phyloP scores from a whole-genome alignment of 2,888 invertebrate species.

The Standfussiana lucernea region DNA sequence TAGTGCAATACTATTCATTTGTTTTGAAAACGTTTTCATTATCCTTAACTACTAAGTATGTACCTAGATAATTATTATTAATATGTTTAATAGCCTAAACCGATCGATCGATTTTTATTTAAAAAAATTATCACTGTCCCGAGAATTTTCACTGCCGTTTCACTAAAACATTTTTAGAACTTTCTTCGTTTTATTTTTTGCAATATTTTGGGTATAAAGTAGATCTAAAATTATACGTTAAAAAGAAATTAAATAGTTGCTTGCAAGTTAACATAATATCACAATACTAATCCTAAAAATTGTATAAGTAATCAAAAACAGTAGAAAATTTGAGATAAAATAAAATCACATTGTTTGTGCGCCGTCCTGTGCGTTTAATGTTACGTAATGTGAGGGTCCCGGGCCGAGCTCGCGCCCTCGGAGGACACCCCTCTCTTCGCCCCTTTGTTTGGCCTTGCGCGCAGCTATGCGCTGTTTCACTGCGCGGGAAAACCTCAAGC shows the following conservation, averaged over 20 bases:
- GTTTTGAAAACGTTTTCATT: slow-evolving; percentile 47
- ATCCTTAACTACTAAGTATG: slow-evolving; percentile 35
- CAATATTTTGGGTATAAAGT: slow-evolving; percentile 11
- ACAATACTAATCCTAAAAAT: slow-evolving; percentile 87
- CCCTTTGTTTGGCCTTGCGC: slow-evolving; percentile 73
- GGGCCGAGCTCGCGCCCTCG: slow-evolving; percentile 78
- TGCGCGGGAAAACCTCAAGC: slow-evolving; percentile 69
- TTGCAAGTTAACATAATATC: slow-evolving; percentile 86
- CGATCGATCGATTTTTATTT: slow-evolving; percentile 71
- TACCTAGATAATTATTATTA: slow-evolving; percentile 36
- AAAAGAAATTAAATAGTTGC: slow-evolving; percentile 78
- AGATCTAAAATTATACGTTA: slow-evolving; percentile 72
- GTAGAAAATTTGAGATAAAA: slow-evolving; percentile 87
- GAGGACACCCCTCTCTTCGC: slow-evolving; percentile 72
- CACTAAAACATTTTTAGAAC: slow-evolving; percentile 50
- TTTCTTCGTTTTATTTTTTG: slow-evolving; percentile 33
- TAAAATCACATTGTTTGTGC: slow-evolving; percentile 91
- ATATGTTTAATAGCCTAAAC: slow-evolving; percentile 38
- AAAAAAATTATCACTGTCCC: slow-evolving; percentile 32
- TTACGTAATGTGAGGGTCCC: slow-evolving; percentile 89
- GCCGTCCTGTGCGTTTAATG: slow-evolving; percentile 90
- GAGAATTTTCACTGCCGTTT: slow-evolving; percentile 33
- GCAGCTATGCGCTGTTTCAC: slow-evolving; percentile 62
- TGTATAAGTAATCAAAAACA: slow-evolving; percentile 88
- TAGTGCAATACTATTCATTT: slow-evolving; percentile 61